These are phyloP conservation scores for Odiellus spinosus DNA, from an alignment of 2,888 invertebrate species.

Conservation along the genomic window DNA sequence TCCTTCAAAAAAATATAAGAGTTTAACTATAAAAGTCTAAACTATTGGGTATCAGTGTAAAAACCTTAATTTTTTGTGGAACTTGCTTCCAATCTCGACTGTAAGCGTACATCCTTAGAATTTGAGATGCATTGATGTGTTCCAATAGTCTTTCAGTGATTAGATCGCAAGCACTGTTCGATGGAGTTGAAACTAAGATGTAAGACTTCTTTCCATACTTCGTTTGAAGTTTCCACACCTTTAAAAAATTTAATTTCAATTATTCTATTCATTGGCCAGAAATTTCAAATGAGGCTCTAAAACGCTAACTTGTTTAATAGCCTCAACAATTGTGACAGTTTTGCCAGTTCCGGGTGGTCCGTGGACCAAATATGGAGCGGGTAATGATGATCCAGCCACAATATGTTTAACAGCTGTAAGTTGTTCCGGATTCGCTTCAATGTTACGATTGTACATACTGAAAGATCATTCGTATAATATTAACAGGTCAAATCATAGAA, in stretches of 20 bases:
- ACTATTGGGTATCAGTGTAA: too few relatives aligned
- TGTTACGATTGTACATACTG: background rate
- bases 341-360: constrained; percentile 77
- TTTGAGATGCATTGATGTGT: background rate
- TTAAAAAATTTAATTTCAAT: too few relatives aligned
- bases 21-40: too few relatives aligned
- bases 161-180: constrained; percentile 79
- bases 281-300: too few relatives aligned
- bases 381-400: constrained; percentile 56
- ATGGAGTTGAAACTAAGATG: constrained; percentile 67
- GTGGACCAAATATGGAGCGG: constrained; percentile 61
- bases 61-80: too few relatives aligned
- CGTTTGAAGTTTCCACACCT: too few relatives aligned
- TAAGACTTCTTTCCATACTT: constrained; percentile 20
- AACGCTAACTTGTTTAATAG: constrained; percentile 52
- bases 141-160: constrained; percentile 30
- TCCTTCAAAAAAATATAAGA: too few relatives aligned
- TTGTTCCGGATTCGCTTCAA: constrained; percentile 1
- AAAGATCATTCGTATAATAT: too few relatives aligned
- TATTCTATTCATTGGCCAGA: too few relatives aligned
- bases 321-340: constrained; percentile 67
- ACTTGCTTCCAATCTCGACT: too few relatives aligned
- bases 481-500: too few relatives aligned
- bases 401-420: constrained; percentile 52
- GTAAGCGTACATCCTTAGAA: too few relatives aligned